A percentile compares a stretch with the other conserved stretches of the same genome.
Conservation (phyloP, 2,888 invertebrate genomes). For the Limnephilus lunatus region DNA sequence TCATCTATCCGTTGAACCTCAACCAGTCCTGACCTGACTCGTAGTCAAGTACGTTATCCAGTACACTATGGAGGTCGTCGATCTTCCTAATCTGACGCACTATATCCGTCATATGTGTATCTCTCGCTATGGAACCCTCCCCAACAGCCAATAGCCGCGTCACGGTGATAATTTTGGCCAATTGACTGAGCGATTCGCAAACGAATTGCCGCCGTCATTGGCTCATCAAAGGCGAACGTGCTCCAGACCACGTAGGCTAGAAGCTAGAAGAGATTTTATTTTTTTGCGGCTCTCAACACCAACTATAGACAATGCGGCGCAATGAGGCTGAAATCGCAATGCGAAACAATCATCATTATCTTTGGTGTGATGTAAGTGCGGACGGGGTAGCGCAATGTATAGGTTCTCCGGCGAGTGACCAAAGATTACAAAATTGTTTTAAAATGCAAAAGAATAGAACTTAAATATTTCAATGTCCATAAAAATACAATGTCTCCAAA, state of each 20-base stretch:
- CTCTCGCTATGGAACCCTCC: not conserved
- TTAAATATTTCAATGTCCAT: too few relatives aligned
- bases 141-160: not conserved
- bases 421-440: too few relatives aligned
- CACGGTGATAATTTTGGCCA: slow-evolving; percentile 46
- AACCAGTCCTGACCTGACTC: not conserved
- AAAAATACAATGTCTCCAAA: too few relatives aligned
- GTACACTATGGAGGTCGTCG: not conserved
- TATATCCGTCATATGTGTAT: not conserved
- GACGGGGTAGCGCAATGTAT: not conserved
- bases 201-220: slow-evolving; percentile 27
- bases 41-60: not conserved
- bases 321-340: not conserved
- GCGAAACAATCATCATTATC: not conserved
- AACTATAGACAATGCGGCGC: not conserved
- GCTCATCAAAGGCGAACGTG: slow-evolving; percentile 23
- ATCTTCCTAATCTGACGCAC: not conserved
- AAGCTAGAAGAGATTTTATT: slow-evolving; percentile 2
- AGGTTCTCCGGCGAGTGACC: too few relatives aligned
- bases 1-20: not conserved
- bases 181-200: slow-evolving; percentile 52
- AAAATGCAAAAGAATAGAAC: too few relatives aligned
- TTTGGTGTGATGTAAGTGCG: not conserved
- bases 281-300: not conserved
- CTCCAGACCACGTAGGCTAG: slow-evolving; percentile 18